Percentiles rank a stretch among this genome's conserved stretches.
Conservation (phyloP, 2,797 vertebrate genomes). For the Malacoctenus gilli region DNA sequence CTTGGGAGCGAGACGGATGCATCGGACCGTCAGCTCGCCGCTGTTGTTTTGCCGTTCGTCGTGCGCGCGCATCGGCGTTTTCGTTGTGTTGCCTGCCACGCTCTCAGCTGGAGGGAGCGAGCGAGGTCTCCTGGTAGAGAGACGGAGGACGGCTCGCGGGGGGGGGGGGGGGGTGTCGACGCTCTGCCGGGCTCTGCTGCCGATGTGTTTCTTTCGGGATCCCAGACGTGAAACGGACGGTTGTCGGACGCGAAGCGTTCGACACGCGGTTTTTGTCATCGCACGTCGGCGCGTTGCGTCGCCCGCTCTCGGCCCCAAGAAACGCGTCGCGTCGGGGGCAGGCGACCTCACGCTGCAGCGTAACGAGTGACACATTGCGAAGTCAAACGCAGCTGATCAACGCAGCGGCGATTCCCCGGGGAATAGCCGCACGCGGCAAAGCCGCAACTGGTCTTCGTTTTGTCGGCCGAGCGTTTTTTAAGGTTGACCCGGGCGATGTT, state of each 20-base stretch:
- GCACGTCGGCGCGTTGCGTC: no score
- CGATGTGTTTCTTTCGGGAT: slow-evolving; percentile 39
- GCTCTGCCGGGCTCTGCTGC: slow-evolving; percentile 44
- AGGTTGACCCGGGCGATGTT: slow-evolving; percentile 21
- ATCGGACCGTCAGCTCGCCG: neutral
- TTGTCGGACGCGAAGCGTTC: neutral
- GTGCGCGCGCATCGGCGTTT: slow-evolving; percentile 26
- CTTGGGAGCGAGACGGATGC: neutral
- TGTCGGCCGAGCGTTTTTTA: slow-evolving; percentile 6
- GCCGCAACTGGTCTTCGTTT: neutral
- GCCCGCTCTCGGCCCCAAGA: no score
- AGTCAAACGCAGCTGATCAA: no score
- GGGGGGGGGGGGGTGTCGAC: slow-evolving; percentile 39
- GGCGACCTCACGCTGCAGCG: no score
- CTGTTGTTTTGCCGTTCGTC: slow-evolving; percentile 4
- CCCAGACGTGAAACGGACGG: slow-evolving; percentile 7
- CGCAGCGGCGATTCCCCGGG: no score
- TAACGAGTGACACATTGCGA: no score
- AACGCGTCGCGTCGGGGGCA: no score
- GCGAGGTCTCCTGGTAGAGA: slow-evolving; percentile 28
- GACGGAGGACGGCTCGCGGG: slow-evolving; percentile 55
- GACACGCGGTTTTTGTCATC: no score
- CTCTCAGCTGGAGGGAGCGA: slow-evolving; percentile 44
- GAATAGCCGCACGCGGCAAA: neutral
- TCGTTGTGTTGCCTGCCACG: slow-evolving; percentile 42